These are phyloP conservation scores for Tetranychus piercei DNA, from an alignment of 2,888 invertebrate genomes.

Conservation along the genomic window DNA sequence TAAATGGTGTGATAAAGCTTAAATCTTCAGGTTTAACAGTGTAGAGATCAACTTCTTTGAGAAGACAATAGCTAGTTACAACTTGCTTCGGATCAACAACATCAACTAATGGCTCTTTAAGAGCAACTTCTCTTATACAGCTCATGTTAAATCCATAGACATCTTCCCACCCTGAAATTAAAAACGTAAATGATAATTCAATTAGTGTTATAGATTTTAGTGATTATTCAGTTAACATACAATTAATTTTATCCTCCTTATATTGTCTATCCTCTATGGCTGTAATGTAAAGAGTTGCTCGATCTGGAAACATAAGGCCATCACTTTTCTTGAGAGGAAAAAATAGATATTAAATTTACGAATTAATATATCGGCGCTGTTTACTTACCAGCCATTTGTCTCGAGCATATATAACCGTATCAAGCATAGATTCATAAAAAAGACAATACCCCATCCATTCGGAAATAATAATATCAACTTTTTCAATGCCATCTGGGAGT, in stretches of 20 bases:
- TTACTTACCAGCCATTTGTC: constrained; percentile 71
- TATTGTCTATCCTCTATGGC: constrained; percentile 76
- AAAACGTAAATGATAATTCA: neutral
- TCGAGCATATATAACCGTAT: constrained; percentile 90
- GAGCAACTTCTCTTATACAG: constrained; percentile 88
- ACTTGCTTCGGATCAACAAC: constrained; percentile 97
- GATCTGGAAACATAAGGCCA: constrained; percentile 76
- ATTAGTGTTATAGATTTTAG: neutral
- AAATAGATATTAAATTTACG: constrained; percentile 16
- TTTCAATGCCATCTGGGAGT: constrained; percentile 67
- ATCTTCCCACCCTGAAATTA: constrained; percentile 66
- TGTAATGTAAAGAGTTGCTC: constrained; percentile 82
- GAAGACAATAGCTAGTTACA: constrained; percentile 76
- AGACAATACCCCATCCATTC: constrained; percentile 72
- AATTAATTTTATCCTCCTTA: constrained; percentile 99
- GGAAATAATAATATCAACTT: constrained; percentile 73
- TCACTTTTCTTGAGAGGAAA: constrained; percentile 34
- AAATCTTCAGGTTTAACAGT: constrained; percentile 89
- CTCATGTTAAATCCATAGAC: constrained; percentile 99
- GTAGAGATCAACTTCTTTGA: constrained; percentile 87
- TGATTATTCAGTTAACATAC: constrained; percentile 35
- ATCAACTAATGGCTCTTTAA: constrained; percentile 93
- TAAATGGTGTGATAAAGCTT: constrained; percentile 61
- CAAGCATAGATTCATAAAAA: constrained; percentile 98
- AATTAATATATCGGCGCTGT: neutral